phyloP scores from a whole-genome alignment of 2,888 invertebrate species.

The Parthenolecanium corni region DNA sequence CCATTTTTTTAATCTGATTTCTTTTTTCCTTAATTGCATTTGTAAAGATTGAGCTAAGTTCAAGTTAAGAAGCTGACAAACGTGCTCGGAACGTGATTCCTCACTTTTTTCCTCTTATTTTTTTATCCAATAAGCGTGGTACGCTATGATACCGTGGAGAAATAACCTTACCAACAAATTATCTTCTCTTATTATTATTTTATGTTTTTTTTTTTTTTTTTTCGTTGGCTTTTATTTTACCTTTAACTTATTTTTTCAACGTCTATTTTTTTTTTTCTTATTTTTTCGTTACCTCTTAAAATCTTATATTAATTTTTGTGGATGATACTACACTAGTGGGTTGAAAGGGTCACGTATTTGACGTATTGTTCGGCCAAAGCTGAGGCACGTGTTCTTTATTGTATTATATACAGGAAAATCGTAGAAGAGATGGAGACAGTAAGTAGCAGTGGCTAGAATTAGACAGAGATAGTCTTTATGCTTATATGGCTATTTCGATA shows the following conservation, averaged over 20 bases:
- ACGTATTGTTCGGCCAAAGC: slow-evolving; percentile 26
- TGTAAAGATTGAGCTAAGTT: slow-evolving; percentile 29
- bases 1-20: slow-evolving; percentile 17
- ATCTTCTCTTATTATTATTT: slow-evolving; percentile 10
- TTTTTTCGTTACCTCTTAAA: background rate
- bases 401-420: background rate
- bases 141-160: slow-evolving; percentile 28
- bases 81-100: slow-evolving; percentile 27
- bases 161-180: slow-evolving; percentile 28
- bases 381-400: slow-evolving; percentile 29
- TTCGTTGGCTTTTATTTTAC: background rate
- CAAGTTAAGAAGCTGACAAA: slow-evolving; percentile 28
- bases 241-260: slow-evolving; percentile 10
- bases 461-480: background rate
- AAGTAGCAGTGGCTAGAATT: slow-evolving; percentile 1
- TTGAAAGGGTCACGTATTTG: slow-evolving; percentile 27
- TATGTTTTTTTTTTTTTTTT: background rate
- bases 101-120: too few species aligned
- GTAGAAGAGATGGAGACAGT: too few species aligned
- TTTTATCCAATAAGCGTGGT: slow-evolving; percentile 19
- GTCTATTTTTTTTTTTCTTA: slow-evolving; percentile 7
- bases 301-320: too few species aligned
- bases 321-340: slow-evolving; percentile 17
- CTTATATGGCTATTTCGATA: slow-evolving; percentile 27
- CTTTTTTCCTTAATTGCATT: slow-evolving; percentile 28